A percentile compares a stretch with the other conserved stretches of the same genome.
Conservation (phyloP, 2,113 vertebrate species). For the Muntiacus muntjak region DNA sequence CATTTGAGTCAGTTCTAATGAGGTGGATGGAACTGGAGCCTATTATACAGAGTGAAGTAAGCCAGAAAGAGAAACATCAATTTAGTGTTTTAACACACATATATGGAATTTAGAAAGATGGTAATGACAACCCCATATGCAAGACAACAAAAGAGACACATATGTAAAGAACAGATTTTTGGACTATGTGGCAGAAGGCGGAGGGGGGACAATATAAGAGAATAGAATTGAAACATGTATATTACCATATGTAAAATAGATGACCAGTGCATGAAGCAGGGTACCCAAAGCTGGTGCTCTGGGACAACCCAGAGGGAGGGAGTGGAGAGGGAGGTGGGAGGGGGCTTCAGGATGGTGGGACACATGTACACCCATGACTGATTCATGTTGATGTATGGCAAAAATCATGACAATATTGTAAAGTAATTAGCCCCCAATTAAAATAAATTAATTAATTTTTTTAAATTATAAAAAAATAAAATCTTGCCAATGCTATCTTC, state of each 20-base stretch:
- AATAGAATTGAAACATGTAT: neutral
- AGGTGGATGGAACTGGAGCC: neutral
- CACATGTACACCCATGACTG: neutral
- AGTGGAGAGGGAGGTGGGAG: neutral
- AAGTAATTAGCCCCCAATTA: neutral
- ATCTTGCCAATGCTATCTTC: neutral
- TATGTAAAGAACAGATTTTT: neutral
- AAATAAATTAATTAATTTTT: neutral
- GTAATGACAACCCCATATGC: neutral
- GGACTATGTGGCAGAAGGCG: neutral
- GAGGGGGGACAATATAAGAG: neutral
- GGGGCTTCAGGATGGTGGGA: neutral
- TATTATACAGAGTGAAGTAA: neutral
- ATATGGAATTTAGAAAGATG: neutral
- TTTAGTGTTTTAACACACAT: neutral
- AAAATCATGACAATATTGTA: neutral
- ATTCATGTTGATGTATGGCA: neutral
- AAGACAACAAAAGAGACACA: neutral
- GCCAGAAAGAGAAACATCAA: neutral
- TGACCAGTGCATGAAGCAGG: neutral
- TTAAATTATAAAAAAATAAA: neutral
- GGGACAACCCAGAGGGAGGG: neutral
- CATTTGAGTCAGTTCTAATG: neutral
- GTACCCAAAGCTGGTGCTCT: neutral
- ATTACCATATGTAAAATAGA: neutral